A percentile compares a stretch with the other conserved stretches of the same genome.
Evolutionary conservation across 2,888 invertebrate genomes (phyloP).

Genomic region (Endomychus coccineus): DNA sequence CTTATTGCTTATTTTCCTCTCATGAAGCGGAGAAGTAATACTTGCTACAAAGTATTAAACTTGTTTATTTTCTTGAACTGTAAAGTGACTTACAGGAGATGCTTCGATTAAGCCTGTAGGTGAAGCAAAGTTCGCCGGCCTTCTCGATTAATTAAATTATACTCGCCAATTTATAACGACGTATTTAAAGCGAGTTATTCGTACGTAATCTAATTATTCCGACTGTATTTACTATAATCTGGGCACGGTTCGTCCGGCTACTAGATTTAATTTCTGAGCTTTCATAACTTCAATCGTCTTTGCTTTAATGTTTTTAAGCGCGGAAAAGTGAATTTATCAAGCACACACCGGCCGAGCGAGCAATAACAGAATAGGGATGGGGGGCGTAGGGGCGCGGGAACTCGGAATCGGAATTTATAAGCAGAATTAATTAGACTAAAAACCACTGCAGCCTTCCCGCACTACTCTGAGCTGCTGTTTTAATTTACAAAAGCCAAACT

Average conservation of each 20-base stretch:
- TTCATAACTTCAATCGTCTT: slow-evolving; percentile 46
- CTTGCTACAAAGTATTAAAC: no score
- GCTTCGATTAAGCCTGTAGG: no score
- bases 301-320: slow-evolving; percentile 42
- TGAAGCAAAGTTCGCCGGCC: no score
- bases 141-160: slow-evolving; percentile 34
- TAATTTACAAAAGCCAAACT: slow-evolving; percentile 51
- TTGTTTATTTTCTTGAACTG: no score
- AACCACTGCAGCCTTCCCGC: slow-evolving; percentile 45
- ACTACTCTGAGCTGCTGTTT: slow-evolving; percentile 44
- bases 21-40: no score
- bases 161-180: slow-evolving; percentile 39
- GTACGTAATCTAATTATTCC: slow-evolving; percentile 44
- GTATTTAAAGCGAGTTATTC: slow-evolving; percentile 43
- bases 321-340: slow-evolving; percentile 46
- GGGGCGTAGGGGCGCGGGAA: slow-evolving; percentile 23
- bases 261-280: slow-evolving; percentile 44
- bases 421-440: slow-evolving; percentile 50
- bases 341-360: slow-evolving; percentile 44
- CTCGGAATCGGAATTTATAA: slow-evolving; percentile 48
- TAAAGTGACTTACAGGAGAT: no score
- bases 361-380: slow-evolving; percentile 35
- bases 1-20: no score
- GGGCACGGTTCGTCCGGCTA: slow-evolving; percentile 28
- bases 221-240: slow-evolving; percentile 42